Percentiles rank a stretch among this genome's conserved stretches.
Evolutionary conservation across 2,888 invertebrate species (phyloP).

Genomic region (Cephus spinipes): DNA sequence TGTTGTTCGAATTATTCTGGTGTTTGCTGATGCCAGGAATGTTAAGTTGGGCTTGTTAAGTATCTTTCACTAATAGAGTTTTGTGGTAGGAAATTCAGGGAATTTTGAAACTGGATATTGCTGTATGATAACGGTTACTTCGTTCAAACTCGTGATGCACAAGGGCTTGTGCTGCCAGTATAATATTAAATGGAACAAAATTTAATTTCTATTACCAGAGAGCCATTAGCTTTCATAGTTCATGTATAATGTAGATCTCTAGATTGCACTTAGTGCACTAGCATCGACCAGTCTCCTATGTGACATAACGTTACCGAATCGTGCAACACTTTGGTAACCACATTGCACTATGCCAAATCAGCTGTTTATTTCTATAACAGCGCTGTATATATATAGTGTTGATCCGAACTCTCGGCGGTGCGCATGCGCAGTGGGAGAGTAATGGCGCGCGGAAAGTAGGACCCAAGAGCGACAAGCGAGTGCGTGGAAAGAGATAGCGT

Average conservation of each 20-base stretch:
- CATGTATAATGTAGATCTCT: constrained; percentile 30
- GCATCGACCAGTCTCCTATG: constrained; percentile 11
- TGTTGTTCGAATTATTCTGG: background rate
- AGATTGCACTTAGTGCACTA: constrained; percentile 37
- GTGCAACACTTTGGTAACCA: background rate
- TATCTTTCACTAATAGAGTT: background rate
- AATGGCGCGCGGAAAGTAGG: background rate
- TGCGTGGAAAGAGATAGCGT: background rate
- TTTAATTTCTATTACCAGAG: constrained; percentile 40
- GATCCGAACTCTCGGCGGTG: background rate
- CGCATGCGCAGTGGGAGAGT: background rate
- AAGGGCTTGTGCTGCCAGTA: constrained; percentile 6
- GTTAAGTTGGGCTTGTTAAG: background rate
- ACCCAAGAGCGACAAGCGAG: background rate
- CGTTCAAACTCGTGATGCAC: background rate
- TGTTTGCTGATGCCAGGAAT: background rate
- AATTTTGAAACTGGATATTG: background rate
- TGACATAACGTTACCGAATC: constrained; percentile 29
- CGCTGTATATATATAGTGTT: background rate
- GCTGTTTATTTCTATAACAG: background rate
- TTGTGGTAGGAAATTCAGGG: background rate
- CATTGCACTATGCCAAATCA: background rate
- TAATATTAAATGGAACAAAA: constrained; percentile 49
- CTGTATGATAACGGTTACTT: background rate
- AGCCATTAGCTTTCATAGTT: constrained; percentile 35